Percentiles rank a stretch among this genome's conserved stretches.
Conservation (phyloP, 2,113 vertebrate species). For the Sturnus vulgaris region DNA sequence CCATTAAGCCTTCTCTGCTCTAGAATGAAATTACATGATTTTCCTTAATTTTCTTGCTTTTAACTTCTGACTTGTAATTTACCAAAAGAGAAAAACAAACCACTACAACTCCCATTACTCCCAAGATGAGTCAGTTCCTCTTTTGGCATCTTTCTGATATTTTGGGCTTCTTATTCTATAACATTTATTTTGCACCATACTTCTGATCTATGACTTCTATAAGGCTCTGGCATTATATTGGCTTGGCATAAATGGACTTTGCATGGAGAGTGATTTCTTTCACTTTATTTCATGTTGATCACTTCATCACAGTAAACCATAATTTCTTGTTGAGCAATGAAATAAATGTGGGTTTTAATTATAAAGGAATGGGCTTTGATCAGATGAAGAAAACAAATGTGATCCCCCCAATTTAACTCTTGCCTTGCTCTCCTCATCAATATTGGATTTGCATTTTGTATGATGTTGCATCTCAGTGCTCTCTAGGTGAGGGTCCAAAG, state of each 20-base stretch:
- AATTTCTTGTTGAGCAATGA: background rate
- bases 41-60: background rate
- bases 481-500: background rate
- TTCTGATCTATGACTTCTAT: background rate
- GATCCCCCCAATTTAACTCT: background rate
- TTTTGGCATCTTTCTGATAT: background rate
- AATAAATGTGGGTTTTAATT: background rate
- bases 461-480: background rate
- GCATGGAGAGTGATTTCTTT: background rate
- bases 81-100: background rate
- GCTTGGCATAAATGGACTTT: background rate
- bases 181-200: background rate
- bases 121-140: background rate
- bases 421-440: background rate
- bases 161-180: background rate
- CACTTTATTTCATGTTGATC: background rate
- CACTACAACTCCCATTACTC: background rate
- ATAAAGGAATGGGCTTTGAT: background rate
- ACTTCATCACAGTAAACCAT: background rate
- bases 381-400: background rate
- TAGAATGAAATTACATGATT: background rate
- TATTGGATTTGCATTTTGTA: background rate
- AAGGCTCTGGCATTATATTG: background rate
- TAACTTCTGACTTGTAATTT: conserved; percentile 10
- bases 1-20: background rate